A percentile compares a stretch with the other conserved stretches of the same genome.
phyloP scores from a whole-genome alignment of 2,113 vertebrate species.

The Eptesicus fuscus region DNA sequence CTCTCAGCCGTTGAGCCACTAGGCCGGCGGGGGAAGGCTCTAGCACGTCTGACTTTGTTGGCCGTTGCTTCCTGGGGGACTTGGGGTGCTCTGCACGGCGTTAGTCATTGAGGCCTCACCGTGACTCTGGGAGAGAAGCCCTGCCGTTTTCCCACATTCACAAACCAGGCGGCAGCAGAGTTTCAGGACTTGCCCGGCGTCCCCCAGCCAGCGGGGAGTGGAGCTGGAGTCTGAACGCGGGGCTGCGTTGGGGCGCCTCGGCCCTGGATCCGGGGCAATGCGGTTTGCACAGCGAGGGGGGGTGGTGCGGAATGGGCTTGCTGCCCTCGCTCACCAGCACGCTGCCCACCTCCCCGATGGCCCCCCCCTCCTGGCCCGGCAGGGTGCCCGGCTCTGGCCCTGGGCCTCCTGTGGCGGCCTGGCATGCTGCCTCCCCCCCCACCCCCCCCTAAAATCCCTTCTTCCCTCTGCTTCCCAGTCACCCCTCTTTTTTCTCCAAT shows the following conservation, averaged over 20 bases:
- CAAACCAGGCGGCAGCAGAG: neutral
- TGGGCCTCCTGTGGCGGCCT: fast-evolving
- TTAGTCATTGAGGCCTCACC: neutral
- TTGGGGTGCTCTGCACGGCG: no score
- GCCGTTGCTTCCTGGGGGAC: neutral
- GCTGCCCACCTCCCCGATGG: no score
- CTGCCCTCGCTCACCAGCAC: fast-evolving
- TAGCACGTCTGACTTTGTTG: neutral
- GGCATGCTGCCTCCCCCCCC: fast-evolving
- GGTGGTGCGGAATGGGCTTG: no score
- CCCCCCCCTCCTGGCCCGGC: fast-evolving
- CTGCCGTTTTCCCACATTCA: neutral
- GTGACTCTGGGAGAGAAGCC: neutral
- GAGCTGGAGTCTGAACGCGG: fast-evolving
- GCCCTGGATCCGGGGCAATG: neutral
- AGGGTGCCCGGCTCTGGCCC: neutral
- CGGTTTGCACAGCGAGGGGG: neutral
- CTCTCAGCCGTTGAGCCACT: no score
- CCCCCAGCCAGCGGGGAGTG: neutral
- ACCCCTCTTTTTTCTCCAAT: neutral
- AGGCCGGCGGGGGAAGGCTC: neutral
- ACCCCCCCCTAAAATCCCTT: fast-evolving
- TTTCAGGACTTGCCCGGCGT: neutral
- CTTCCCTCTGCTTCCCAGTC: neutral
- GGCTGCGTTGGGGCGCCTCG: neutral